Percentiles rank a stretch among this genome's conserved stretches.
phyloP scores from a whole-genome alignment of 2,113 vertebrate species.

The Rhipidura dahli region DNA sequence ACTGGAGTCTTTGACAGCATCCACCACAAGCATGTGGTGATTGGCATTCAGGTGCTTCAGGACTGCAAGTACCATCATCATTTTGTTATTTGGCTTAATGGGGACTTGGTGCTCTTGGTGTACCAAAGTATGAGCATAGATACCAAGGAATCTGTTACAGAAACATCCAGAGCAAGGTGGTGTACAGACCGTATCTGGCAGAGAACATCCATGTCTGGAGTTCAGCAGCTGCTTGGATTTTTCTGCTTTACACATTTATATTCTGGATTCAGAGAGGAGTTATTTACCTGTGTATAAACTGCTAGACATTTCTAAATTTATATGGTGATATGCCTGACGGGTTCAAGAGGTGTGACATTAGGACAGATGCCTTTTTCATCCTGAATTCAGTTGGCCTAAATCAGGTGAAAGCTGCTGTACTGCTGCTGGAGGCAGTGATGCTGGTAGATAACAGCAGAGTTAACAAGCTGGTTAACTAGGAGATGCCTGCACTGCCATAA shows the following conservation, averaged over 20 bases:
- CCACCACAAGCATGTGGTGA: not conserved
- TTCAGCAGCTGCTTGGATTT: not conserved
- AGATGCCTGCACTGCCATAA: not conserved
- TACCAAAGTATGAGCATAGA: not conserved
- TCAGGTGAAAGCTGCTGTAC: not conserved
- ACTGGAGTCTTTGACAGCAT: not conserved
- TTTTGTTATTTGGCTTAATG: not conserved
- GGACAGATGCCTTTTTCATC: not conserved
- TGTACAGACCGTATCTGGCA: fast-evolving
- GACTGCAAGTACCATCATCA: not conserved
- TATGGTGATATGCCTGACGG: not conserved
- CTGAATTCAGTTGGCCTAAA: not conserved
- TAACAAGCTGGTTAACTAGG: not conserved
- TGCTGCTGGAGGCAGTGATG: not conserved
- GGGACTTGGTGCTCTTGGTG: not conserved
- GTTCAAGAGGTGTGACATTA: not conserved
- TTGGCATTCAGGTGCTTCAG: not conserved
- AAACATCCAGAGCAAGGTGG: not conserved
- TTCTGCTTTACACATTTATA: not conserved
- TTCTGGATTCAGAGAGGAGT: not conserved
- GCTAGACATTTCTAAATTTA: not conserved
- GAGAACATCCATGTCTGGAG: not conserved
- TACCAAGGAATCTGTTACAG: not conserved
- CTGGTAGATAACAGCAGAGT: not conserved
- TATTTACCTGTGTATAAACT: not conserved